phyloP scores from a whole-genome alignment of 1,140 invertebrate genomes.

The Lordiphosa mommai region DNA sequence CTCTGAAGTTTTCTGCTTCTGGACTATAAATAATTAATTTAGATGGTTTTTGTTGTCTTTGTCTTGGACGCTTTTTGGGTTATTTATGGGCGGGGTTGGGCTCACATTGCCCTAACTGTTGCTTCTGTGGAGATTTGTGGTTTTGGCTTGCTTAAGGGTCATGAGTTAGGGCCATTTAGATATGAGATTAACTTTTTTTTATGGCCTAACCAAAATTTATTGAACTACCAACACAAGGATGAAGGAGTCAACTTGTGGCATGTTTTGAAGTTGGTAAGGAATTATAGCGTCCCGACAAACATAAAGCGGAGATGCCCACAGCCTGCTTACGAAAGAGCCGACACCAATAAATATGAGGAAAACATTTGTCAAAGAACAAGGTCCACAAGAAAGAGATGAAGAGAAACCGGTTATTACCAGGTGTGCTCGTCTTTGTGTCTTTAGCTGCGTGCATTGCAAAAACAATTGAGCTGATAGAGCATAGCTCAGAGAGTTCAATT shows the following conservation, averaged over 20 bases:
- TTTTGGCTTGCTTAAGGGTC: slow-evolving; percentile 11
- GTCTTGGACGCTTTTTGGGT: slow-evolving; percentile 15
- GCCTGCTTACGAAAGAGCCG: too few relatives aligned
- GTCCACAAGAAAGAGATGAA: too few relatives aligned
- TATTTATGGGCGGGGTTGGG: slow-evolving; percentile 44
- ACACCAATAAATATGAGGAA: too few relatives aligned
- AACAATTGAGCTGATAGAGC: too few relatives aligned
- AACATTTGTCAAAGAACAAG: too few relatives aligned
- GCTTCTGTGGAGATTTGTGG: slow-evolving; percentile 59
- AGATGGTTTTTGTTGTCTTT: slow-evolving; percentile 49
- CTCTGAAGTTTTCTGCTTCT: slow-evolving; percentile 10
- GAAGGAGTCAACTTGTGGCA: slow-evolving; percentile 14
- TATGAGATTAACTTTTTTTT: slow-evolving; percentile 55
- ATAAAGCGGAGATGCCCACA: too few relatives aligned
- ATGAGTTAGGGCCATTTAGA: slow-evolving; percentile 47
- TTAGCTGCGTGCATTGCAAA: too few relatives aligned
- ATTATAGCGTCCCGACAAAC: too few relatives aligned
- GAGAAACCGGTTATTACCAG: too few relatives aligned
- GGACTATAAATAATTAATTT: slow-evolving; percentile 77
- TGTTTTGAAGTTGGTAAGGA: background rate
- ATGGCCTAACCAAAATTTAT: slow-evolving; percentile 16
- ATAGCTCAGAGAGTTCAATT: too few relatives aligned
- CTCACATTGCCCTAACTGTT: slow-evolving; percentile 49
- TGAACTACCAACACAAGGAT: slow-evolving; percentile 2
- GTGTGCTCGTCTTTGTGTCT: too few relatives aligned